Conservation (phyloP, 92 coral and sea anemone species). For the Palythoa heliodiscus region DNA sequence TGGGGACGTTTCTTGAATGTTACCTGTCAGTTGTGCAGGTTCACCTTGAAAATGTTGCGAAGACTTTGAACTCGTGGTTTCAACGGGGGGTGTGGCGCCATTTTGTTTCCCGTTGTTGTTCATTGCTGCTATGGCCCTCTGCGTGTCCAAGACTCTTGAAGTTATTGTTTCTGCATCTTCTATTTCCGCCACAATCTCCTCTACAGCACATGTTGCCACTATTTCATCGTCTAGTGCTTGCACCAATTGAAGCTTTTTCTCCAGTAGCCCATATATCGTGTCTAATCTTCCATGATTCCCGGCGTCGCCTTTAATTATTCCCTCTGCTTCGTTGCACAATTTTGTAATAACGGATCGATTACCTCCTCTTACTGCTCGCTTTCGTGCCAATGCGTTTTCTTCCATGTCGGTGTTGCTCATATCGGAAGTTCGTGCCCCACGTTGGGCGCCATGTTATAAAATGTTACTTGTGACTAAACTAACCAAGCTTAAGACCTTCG, state of each 20-base stretch:
- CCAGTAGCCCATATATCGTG: neutral
- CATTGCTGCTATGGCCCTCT: constrained; percentile 11
- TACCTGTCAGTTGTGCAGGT: neutral
- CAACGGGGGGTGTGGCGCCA: constrained; percentile 7
- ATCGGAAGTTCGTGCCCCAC: constrained; percentile 36
- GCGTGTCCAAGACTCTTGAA: constrained; percentile 33
- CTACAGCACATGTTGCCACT: constrained; percentile 23
- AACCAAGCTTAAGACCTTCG: neutral
- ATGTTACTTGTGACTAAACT: neutral
- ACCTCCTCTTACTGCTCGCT: constrained; percentile 58
- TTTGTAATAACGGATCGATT: constrained; percentile 64
- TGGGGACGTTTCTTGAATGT: constrained; percentile 24
- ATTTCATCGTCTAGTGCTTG: constrained; percentile 44
- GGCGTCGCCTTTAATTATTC: constrained; percentile 18
- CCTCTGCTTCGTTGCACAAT: constrained; percentile 61
- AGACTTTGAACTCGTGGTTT: neutral
- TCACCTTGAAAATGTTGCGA: neutral
- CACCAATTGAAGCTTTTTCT: neutral
- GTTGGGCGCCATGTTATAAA: constrained; percentile 45
- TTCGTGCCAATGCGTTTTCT: constrained; percentile 27
- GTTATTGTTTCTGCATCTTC: constrained; percentile 46
- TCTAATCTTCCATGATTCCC: neutral
- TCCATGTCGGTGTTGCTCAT: neutral
- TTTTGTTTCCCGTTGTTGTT: constrained; percentile 32
- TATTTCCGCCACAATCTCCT: constrained; percentile 48